phyloP scores from a whole-genome alignment of 2,888 invertebrate genomes.

The Alsophila aescularia region DNA sequence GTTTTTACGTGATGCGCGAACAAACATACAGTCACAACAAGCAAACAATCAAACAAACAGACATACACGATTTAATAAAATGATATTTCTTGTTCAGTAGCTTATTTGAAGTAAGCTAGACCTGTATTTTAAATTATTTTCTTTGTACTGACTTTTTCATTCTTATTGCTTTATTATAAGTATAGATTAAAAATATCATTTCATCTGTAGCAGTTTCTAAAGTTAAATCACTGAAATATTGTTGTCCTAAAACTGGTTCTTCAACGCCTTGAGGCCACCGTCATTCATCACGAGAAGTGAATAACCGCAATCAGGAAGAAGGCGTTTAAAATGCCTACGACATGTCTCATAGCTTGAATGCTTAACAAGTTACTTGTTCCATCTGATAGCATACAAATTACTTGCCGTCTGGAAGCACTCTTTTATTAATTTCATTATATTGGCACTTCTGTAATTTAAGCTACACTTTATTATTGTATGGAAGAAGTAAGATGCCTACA shows the following conservation, averaged over 20 bases:
- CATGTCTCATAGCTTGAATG: conserved; percentile 41
- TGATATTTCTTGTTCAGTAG: too few relatives aligned
- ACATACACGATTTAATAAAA: too few relatives aligned
- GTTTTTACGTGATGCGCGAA: too few relatives aligned
- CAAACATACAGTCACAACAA: too few relatives aligned
- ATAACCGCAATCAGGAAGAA: conserved; percentile 35
- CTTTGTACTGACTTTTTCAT: too few relatives aligned
- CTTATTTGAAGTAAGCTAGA: too few relatives aligned
- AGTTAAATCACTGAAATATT: neutral
- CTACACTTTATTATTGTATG: too few relatives aligned
- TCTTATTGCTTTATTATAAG: too few relatives aligned
- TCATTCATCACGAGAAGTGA: conserved; percentile 15
- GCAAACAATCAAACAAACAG: too few relatives aligned
- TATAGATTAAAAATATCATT: neutral
- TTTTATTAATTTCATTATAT: conserved; percentile 1
- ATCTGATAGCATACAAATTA: neutral
- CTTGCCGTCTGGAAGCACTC: neutral
- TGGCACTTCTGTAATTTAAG: too few relatives aligned
- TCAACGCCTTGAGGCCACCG: conserved; percentile 10
- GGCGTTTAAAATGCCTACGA: conserved; percentile 37
- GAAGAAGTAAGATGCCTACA: too few relatives aligned
- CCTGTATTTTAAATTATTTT: too few relatives aligned
- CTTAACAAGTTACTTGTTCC: conserved; percentile 37
- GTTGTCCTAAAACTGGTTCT: conserved; percentile 9
- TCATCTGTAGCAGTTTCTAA: neutral